Percentiles rank a stretch among this genome's conserved stretches.
phyloP scores from a whole-genome alignment of 2,113 vertebrate species.

The Hylia prasina region DNA sequence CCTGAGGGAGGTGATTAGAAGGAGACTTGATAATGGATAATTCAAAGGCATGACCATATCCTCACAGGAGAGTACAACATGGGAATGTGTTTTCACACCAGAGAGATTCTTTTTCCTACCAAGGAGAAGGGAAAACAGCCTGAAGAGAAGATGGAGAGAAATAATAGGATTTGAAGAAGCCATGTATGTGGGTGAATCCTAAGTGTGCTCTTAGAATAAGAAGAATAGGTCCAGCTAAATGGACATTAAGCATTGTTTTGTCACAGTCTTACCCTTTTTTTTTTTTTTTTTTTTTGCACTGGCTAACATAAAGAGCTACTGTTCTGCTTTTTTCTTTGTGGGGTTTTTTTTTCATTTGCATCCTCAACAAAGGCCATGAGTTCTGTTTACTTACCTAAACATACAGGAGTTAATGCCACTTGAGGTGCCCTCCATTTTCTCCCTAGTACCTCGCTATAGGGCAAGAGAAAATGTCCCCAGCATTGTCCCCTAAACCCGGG shows the following conservation, averaged over 20 bases:
- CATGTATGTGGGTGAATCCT: not conserved
- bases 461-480: not conserved
- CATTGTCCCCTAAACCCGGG: not conserved
- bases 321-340: not conserved
- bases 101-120: not conserved
- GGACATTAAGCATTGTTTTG: not conserved
- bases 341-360: not conserved
- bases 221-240: not conserved
- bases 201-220: not conserved
- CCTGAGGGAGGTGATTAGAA: not conserved
- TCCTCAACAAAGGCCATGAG: not conserved
- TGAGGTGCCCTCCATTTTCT: not conserved
- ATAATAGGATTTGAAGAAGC: not conserved
- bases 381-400: not conserved
- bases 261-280: rapidly evolving
- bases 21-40: not conserved
- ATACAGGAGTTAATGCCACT: not conserved
- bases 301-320: not conserved
- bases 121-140: not conserved
- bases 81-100: not conserved
- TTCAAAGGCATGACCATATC: not conserved
- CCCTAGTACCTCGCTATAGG: not conserved
- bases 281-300: not conserved
- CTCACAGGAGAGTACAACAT: not conserved
- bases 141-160: not conserved